Evolutionary conservation across 2,113 vertebrate genomes (phyloP).

Genomic region (Cygnus buccinator): DNA sequence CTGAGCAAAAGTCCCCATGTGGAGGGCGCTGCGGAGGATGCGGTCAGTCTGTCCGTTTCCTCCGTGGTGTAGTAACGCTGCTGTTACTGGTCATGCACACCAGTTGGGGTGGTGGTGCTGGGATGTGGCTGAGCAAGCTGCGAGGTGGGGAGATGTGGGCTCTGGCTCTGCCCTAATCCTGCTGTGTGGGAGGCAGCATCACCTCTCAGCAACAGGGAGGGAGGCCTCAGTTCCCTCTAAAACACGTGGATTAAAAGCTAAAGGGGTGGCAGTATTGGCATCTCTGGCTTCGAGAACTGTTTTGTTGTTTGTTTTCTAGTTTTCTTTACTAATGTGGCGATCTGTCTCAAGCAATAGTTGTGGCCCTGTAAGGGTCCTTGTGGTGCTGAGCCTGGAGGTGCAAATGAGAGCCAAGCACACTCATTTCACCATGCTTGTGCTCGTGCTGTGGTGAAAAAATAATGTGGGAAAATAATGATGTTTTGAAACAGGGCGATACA

Average conservation of each 20-base stretch:
- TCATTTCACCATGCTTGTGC: neutral
- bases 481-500: neutral
- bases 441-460: neutral
- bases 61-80: neutral
- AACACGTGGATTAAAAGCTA: neutral
- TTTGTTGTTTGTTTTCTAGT: neutral
- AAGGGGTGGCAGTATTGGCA: neutral
- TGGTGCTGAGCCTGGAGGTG: neutral
- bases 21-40: neutral
- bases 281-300: neutral
- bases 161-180: neutral
- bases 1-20: neutral
- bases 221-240: neutral
- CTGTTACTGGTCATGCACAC: neutral
- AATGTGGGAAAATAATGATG: neutral
- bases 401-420: neutral
- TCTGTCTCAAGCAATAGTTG: neutral
- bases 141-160: neutral
- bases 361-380: neutral
- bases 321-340: neutral
- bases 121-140: neutral
- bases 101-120: neutral
- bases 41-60: neutral
- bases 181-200: neutral
- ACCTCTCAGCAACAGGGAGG: neutral